Evolutionary conservation across 2,113 vertebrate genomes (phyloP).

Genomic region (Peromyscus polionotus): DNA sequence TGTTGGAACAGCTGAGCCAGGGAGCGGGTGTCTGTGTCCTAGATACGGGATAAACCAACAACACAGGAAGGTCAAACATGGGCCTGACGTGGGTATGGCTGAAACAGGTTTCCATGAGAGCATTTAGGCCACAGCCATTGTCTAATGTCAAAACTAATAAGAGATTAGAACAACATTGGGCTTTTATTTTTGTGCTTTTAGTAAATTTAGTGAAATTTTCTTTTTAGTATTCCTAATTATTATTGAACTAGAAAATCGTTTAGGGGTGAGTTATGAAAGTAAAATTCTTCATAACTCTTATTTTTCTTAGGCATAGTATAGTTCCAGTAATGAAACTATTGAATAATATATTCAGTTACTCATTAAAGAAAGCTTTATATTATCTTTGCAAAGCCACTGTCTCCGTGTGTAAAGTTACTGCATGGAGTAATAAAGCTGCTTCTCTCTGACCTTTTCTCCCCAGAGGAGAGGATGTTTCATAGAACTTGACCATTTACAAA

Average conservation of each 20-base stretch:
- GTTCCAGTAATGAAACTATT: neutral
- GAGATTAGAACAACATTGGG: constrained; percentile 18
- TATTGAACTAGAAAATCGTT: constrained; percentile 10
- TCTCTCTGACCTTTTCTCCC: constrained; percentile 4
- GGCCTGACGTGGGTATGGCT: constrained; percentile 13
- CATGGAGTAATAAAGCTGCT: neutral
- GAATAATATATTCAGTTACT: neutral
- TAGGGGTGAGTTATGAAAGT: constrained; percentile 38
- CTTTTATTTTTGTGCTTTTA: neutral
- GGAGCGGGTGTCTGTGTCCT: constrained; percentile 1
- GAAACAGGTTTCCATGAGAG: constrained; percentile 28
- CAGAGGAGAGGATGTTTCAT: neutral
- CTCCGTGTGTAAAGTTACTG: constrained; percentile 10
- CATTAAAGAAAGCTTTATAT: constrained; percentile 4
- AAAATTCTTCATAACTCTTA: neutral
- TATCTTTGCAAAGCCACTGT: constrained; percentile 41
- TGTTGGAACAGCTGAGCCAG: constrained; percentile 44
- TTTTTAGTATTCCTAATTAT: neutral
- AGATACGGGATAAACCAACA: constrained; percentile 33
- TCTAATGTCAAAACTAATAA: constrained; percentile 12
- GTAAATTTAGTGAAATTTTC: neutral
- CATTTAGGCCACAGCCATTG: neutral
- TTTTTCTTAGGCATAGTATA: neutral
- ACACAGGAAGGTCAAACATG: constrained; percentile 15
- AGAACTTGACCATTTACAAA: neutral